Evolutionary conservation across 2,888 invertebrate species (phyloP), one percentile per base, ranked within the genome.

Genomic region (Brenthis ino): DNA sequence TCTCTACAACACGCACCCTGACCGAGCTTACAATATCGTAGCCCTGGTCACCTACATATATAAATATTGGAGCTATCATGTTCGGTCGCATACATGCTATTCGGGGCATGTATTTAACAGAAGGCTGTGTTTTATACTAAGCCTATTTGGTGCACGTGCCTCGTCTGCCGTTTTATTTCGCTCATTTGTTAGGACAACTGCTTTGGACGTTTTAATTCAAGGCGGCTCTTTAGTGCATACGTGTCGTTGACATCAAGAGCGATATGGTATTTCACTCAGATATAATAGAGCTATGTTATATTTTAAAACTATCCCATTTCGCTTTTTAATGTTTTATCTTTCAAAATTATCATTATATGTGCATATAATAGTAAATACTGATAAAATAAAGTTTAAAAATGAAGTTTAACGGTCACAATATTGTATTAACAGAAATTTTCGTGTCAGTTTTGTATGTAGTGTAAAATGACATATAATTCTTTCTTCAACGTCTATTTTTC

Each of bases 91-190:
- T 77, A 72, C 67, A 16, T n/a, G 16, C 16, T 16, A 53, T 72
- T 77, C 69, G 75, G 75, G 89, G 87, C 84, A 87, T 91, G 91
- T 84, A 79, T 79, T 86, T 90, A 84, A 91, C 79, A 82, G 82
- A 83, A 79, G 77, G 73, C 85, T 90, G 88, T 85, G 80, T 86
- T 89, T 89, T 85, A 89, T 87, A 82, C 74, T 74, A 72, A 76
- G 55, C 68, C 68, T 70, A 70, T 69, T 69, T 57, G 64, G 67
- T 64, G 58, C 64, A 73, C 68, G 71, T 50, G 67, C 64, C 64
- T 58, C 57, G 56, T 68, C 57, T 63, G 53, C 57, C 68, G 65
- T 61, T 69, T 69, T 68, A 73, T 69, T 67, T 73, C 70, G 57
- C 37, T 69, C 69, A 68, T 66, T 73, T 66, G 70, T 66, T 68